Percentiles rank a stretch among this genome's conserved stretches.
Evolutionary conservation across 2,113 vertebrate species (phyloP).

Genomic region (Bujurquina vittata): DNA sequence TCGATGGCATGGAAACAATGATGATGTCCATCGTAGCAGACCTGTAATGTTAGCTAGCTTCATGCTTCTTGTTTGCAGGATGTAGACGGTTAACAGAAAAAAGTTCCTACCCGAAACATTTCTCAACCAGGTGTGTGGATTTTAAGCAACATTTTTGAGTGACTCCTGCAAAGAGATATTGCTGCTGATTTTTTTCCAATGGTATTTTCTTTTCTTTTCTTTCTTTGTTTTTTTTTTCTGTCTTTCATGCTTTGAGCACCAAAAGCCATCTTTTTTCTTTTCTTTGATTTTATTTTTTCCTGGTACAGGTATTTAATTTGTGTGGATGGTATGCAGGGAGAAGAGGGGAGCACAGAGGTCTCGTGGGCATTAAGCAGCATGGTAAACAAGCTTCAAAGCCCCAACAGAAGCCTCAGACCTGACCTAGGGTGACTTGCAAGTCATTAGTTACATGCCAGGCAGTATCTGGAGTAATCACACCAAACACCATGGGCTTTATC

Average conservation of each 20-base stretch:
- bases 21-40: neutral
- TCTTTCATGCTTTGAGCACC: neutral
- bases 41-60: neutral
- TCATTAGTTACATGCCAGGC: constrained; percentile 69
- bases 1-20: neutral
- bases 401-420: constrained; percentile 67
- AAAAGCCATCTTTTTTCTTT: neutral
- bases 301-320: constrained; percentile 59
- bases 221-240: neutral
- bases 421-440: constrained; percentile 67
- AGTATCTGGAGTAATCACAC: constrained; percentile 64
- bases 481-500: constrained; percentile 40
- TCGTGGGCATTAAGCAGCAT: constrained; percentile 58
- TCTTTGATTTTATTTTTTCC: neutral
- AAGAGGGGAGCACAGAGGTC: constrained; percentile 17
- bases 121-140: neutral
- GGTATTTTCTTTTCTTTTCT: neutral
- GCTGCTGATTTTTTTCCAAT: neutral
- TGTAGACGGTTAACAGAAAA: neutral
- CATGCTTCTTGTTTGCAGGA: neutral
- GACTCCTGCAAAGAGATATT: neutral
- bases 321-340: constrained; percentile 42
- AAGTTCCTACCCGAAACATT: neutral
- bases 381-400: constrained; percentile 77
- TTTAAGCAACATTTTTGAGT: neutral